Conservation (phyloP, 2,113 vertebrate genomes). For the Merops nubicus region DNA sequence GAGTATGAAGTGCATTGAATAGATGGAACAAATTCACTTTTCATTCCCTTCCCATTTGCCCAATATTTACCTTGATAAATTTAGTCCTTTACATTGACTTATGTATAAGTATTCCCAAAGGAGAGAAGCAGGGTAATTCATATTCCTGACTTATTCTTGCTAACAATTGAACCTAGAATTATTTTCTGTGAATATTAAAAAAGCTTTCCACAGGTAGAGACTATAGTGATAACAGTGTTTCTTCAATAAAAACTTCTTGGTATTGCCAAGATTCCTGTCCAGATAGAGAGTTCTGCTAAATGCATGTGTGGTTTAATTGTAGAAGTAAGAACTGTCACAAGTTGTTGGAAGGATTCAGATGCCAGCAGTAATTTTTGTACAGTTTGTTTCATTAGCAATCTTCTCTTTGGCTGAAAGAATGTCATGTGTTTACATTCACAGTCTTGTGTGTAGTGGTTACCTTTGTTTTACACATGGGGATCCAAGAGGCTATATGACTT, state of each 20-base stretch:
- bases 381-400: not conserved
- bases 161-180: not conserved
- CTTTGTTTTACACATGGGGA: not conserved
- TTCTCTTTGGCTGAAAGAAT: not conserved
- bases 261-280: not conserved
- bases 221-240: not conserved
- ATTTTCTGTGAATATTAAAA: not conserved
- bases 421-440: not conserved
- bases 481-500: not conserved
- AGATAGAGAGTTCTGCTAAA: not conserved
- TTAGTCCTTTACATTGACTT: not conserved
- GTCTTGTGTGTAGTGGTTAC: not conserved
- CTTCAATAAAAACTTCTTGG: not conserved
- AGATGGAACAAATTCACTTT: not conserved
- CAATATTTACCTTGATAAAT: not conserved
- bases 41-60: not conserved
- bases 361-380: not conserved
- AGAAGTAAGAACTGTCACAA: not conserved
- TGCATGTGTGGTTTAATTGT: not conserved
- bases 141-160: not conserved
- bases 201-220: not conserved
- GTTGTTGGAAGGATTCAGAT: not conserved
- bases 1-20: not conserved
- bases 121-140: not conserved
- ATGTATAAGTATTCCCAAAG: not conserved